These are phyloP conservation scores for Clanis bilineata DNA, from an alignment of 2,888 invertebrate species.

Conservation along the genomic window DNA sequence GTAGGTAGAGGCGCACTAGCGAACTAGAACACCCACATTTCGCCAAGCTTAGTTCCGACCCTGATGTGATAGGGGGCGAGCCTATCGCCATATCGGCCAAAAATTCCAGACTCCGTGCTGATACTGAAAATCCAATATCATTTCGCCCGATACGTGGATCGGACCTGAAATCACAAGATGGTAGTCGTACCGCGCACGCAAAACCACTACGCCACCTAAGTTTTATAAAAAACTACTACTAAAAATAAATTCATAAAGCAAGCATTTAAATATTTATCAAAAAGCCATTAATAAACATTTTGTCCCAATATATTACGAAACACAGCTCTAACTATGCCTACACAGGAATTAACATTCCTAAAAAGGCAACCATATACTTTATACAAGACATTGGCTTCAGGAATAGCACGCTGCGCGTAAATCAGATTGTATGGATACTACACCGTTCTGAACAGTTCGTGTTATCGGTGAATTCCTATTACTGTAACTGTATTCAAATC, in stretches of 20 bases:
- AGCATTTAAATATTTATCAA: background rate
- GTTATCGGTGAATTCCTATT: constrained; percentile 40
- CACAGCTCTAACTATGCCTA: constrained; percentile 41
- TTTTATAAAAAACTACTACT: no score
- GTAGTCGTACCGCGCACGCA: no score
- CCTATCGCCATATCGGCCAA: no score
- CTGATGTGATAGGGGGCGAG: no score
- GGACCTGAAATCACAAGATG: no score
- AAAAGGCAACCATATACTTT: constrained; percentile 66
- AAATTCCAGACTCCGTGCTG: no score
- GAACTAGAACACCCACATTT: no score
- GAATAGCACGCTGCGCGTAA: constrained; percentile 62
- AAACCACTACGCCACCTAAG: no score
- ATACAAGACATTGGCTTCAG: constrained; percentile 49
- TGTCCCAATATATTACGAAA: constrained; percentile 37
- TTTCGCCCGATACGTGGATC: no score
- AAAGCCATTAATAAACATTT: background rate
- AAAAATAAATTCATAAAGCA: background rate
- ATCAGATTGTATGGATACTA: constrained; percentile 73
- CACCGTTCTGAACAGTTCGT: constrained; percentile 62
- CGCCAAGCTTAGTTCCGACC: no score
- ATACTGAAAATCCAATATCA: no score
- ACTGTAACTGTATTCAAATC: constrained; percentile 18
- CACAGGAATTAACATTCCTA: constrained; percentile 66
- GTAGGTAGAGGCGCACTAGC: no score